These are phyloP conservation scores for Deilephila elpenor DNA, from an alignment of 2,888 invertebrate genomes.

Conservation along the genomic window DNA sequence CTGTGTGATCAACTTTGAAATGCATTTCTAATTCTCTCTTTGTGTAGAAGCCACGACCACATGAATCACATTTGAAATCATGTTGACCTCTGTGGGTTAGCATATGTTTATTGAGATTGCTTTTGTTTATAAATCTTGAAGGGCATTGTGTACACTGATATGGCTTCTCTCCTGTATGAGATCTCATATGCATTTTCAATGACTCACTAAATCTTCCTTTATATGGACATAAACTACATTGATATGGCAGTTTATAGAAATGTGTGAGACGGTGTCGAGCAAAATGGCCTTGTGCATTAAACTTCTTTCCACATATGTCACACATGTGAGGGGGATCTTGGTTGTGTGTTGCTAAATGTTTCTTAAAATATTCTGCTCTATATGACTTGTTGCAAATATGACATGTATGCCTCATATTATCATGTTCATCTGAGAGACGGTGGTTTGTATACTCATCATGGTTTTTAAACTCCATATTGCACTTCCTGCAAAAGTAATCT, in stretches of 20 bases:
- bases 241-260: slow-evolving; percentile 67
- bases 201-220: slow-evolving; percentile 70
- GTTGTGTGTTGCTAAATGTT: slow-evolving; percentile 64
- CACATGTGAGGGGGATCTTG: slow-evolving; percentile 61
- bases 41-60: slow-evolving; percentile 68
- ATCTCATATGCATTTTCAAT: slow-evolving; percentile 75
- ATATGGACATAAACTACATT: slow-evolving; percentile 74
- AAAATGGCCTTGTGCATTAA: slow-evolving; percentile 62
- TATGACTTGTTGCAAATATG: slow-evolving; percentile 69
- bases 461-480: slow-evolving; percentile 61
- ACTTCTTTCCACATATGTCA: slow-evolving; percentile 76
- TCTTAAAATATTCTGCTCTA: slow-evolving; percentile 62
- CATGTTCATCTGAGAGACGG: slow-evolving; percentile 64
- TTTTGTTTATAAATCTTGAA: slow-evolving; percentile 69
- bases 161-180: slow-evolving; percentile 75
- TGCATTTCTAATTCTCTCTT: slow-evolving; percentile 68
- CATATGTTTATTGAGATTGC: slow-evolving; percentile 74
- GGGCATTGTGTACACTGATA: slow-evolving; percentile 74
- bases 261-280: slow-evolving; percentile 70
- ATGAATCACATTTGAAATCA: slow-evolving; percentile 70
- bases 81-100: slow-evolving; percentile 63
- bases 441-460: slow-evolving; percentile 66
- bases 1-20: slow-evolving; percentile 72
- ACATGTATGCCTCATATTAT: slow-evolving; percentile 62
- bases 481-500: slow-evolving; percentile 59